These are phyloP conservation scores for Papilio helenus DNA, from an alignment of 1,140 invertebrate genomes.

Conservation along the genomic window DNA sequence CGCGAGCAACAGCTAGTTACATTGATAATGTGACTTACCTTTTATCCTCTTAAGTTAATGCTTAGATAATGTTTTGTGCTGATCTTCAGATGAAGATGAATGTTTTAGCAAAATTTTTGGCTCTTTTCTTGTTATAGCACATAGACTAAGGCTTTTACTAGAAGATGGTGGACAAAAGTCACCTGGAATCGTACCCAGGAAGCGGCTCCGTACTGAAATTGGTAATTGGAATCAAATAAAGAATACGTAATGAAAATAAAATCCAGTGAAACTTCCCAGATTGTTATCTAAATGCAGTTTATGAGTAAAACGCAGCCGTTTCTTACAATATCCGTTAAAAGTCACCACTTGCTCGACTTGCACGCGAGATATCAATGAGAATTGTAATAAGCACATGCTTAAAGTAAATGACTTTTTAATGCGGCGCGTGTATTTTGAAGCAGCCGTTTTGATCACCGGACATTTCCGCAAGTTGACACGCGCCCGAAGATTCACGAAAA, in stretches of 20 bases:
- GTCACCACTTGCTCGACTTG: neutral
- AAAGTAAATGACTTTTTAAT: slow-evolving; percentile 59
- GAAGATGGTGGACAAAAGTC: neutral
- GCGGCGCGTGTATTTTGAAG: slow-evolving; percentile 41
- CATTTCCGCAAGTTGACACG: slow-evolving; percentile 58
- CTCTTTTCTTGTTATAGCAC: too few species aligned
- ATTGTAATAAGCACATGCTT: slow-evolving; percentile 46
- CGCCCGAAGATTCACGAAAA: slow-evolving; percentile 57
- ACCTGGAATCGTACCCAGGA: neutral
- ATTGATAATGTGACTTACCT: too few species aligned
- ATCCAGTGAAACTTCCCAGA: neutral
- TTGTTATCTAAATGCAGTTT: slow-evolving; percentile 14
- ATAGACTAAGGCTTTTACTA: neutral
- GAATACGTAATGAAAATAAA: neutral
- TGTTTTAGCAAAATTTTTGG: too few species aligned
- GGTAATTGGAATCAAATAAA: neutral
- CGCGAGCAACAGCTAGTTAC: too few species aligned
- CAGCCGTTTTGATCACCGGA: slow-evolving; percentile 40
- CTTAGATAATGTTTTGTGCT: neutral
- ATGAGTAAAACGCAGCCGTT: slow-evolving; percentile 15
- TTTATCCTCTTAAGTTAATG: too few species aligned
- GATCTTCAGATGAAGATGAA: too few species aligned
- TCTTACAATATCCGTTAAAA: neutral
- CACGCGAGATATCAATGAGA: slow-evolving; percentile 40
- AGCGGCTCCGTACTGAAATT: neutral